Evolutionary conservation across 2,888 invertebrate genomes (phyloP).

Genomic region (Cerastis leucographa): DNA sequence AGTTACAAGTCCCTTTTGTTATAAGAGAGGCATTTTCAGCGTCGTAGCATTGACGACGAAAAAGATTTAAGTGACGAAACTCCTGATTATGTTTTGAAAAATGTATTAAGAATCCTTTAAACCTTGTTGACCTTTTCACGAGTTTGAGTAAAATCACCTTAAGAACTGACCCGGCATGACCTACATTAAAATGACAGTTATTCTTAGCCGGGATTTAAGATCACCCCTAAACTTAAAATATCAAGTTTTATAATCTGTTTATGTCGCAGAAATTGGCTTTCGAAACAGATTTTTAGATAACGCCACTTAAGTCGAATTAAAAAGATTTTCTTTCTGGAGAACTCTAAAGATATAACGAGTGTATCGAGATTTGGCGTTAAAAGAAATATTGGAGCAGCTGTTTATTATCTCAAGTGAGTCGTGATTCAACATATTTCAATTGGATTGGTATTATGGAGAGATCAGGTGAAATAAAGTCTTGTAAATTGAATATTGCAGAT

Average conservation of each 20-base stretch:
- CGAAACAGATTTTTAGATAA: conserved; percentile 33
- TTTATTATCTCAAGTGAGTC: conserved; percentile 5
- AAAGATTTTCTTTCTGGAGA: conserved; percentile 10
- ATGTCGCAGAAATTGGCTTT: conserved; percentile 27
- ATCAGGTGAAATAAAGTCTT: not conserved
- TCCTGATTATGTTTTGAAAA: conserved; percentile 16
- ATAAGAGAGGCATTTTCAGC: conserved; percentile 10
- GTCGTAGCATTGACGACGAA: not conserved
- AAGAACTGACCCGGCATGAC: conserved; percentile 3
- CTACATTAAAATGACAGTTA: conserved; percentile 27
- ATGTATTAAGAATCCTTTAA: conserved; percentile 22
- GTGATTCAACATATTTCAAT: conserved; percentile 22
- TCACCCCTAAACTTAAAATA: conserved; percentile 17
- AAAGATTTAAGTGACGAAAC: not conserved
- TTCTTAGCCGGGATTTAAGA: conserved; percentile 19
- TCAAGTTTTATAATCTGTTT: conserved; percentile 36
- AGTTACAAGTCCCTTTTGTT: conserved; percentile 25
- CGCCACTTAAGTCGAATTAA: conserved; percentile 12
- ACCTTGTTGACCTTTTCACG: conserved; percentile 23
- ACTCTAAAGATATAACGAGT: conserved; percentile 16
- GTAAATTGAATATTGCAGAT: not conserved
- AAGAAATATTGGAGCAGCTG: conserved; percentile 3
- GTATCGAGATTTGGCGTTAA: conserved; percentile 13
- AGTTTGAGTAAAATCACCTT: conserved; percentile 1
- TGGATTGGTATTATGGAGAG: not conserved